Evolutionary conservation across 2,888 invertebrate genomes (phyloP).

Genomic region (Clepsis dumicolana): DNA sequence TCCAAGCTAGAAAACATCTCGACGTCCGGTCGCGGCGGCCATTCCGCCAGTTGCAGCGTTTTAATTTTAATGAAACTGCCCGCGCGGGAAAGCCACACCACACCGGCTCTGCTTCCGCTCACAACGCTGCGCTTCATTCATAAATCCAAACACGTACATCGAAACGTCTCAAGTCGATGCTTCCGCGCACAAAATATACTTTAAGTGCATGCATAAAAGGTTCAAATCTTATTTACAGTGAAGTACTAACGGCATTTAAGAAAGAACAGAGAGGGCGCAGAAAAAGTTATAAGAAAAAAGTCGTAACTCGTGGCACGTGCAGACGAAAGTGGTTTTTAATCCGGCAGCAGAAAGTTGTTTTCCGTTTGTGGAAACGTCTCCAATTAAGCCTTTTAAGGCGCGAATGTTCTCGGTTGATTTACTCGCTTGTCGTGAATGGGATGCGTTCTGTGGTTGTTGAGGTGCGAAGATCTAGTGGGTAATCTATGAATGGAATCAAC

Average conservation of each 20-base stretch:
- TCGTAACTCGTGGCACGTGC: constrained; percentile 72
- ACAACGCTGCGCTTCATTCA: constrained; percentile 85
- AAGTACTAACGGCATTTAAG: constrained; percentile 53
- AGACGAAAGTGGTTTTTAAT: constrained; percentile 82
- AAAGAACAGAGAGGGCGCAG: constrained; percentile 60
- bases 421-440: constrained; percentile 82
- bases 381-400: constrained; percentile 70
- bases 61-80: constrained; percentile 86
- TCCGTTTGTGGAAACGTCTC: constrained; percentile 72
- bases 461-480: constrained; percentile 77
- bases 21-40: constrained; percentile 79
- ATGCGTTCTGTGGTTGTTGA: constrained; percentile 78
- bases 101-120: constrained; percentile 83
- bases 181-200: constrained; percentile 57
- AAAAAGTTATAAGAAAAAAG: constrained; percentile 81
- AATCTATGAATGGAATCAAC: constrained; percentile 73
- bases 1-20: constrained; percentile 79
- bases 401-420: constrained; percentile 77
- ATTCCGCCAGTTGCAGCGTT: constrained; percentile 80
- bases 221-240: constrained; percentile 48
- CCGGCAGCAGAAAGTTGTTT: constrained; percentile 80
- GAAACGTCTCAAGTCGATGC: constrained; percentile 56
- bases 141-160: constrained; percentile 66
- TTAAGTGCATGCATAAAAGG: constrained; percentile 55
- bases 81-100: constrained; percentile 84